phyloP scores from a whole-genome alignment of 2,797 vertebrate genomes.

The Clarias platycephalus region DNA sequence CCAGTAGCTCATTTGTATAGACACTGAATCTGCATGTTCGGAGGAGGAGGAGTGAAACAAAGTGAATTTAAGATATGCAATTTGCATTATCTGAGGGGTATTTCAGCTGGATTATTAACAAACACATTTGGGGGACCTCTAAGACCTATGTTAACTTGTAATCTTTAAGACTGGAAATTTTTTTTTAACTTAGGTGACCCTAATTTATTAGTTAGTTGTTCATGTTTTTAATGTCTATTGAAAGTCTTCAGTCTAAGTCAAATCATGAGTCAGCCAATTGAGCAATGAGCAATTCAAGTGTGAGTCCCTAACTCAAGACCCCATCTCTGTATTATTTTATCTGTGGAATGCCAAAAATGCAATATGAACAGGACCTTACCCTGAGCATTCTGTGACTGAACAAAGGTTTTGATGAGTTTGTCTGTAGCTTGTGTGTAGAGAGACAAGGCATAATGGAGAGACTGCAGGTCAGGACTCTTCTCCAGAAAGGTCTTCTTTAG shows the following conservation, averaged over 20 bases:
- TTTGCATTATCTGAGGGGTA: too few relatives aligned
- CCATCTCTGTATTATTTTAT: background rate
- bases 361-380: slow-evolving; percentile 72
- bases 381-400: slow-evolving; percentile 92
- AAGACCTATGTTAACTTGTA: too few relatives aligned
- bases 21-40: too few relatives aligned
- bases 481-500: slow-evolving; percentile 98
- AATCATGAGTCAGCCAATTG: background rate
- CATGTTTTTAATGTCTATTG: background rate
- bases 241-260: background rate
- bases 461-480: slow-evolving; percentile 94
- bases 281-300: background rate
- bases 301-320: too few relatives aligned
- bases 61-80: too few relatives aligned
- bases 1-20: too few relatives aligned
- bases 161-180: background rate
- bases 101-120: too few relatives aligned
- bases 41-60: too few relatives aligned
- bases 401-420: slow-evolving; percentile 96
- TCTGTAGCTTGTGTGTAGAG: slow-evolving; percentile 98
- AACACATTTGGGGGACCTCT: too few relatives aligned
- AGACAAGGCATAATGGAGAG: slow-evolving; percentile 93
- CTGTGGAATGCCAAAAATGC: background rate
- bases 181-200: background rate
- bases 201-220: background rate